These are phyloP conservation scores for Diglossa cyanea DNA, from an alignment of 2,797 vertebrate species.

Conservation along the genomic window DNA sequence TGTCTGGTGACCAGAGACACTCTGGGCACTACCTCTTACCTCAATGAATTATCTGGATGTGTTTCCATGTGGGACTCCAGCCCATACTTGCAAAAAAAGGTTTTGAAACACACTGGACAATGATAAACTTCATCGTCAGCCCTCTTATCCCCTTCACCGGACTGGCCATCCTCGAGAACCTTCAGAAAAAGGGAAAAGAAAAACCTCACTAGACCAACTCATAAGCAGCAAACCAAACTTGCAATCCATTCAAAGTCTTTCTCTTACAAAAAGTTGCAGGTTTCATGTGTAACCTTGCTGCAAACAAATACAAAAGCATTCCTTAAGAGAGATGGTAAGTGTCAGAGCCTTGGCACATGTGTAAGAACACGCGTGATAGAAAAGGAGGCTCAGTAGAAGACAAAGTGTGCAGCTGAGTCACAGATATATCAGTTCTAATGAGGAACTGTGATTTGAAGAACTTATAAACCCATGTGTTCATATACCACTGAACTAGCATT, in stretches of 20 bases:
- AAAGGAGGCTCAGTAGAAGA: neutral
- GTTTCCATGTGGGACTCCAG: slow-evolving; percentile 93
- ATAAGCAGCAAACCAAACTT: neutral
- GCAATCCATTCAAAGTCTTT: neutral
- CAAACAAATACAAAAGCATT: neutral
- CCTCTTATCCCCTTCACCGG: slow-evolving; percentile 72
- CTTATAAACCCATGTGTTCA: neutral
- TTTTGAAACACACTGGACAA: slow-evolving; percentile 93
- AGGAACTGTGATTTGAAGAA: neutral
- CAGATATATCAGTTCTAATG: neutral
- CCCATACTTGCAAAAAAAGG: slow-evolving; percentile 86
- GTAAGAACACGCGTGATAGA: neutral
- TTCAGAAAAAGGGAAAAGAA: slow-evolving; percentile 49
- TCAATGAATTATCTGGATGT: slow-evolving; percentile 89
- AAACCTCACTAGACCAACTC: neutral
- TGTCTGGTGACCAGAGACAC: neutral
- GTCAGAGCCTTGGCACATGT: neutral
- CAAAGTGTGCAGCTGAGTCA: neutral
- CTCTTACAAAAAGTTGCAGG: neutral
- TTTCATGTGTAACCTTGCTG: neutral
- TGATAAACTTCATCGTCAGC: slow-evolving; percentile 83
- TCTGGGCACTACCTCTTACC: slow-evolving; percentile 73
- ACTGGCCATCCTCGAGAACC: slow-evolving; percentile 80
- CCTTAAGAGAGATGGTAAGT: neutral
- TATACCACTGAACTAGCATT: slow-evolving; percentile 11